phyloP scores from a whole-genome alignment of 2,113 vertebrate genomes.

The Rhinogobius similis region DNA sequence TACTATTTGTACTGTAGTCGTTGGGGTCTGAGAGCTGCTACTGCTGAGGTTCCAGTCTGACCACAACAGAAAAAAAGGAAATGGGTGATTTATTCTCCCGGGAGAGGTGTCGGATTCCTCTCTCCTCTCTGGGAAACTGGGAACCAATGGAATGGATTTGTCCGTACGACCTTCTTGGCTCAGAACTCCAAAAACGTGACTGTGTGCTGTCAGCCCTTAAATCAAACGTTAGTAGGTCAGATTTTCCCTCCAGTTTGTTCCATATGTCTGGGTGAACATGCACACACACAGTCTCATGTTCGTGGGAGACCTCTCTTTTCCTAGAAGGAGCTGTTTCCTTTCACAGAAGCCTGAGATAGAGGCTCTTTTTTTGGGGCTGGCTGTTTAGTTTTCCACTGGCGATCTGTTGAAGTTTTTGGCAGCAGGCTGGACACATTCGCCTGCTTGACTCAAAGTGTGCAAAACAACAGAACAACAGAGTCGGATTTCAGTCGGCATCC shows the following conservation, averaged over 20 bases:
- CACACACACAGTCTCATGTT: background rate
- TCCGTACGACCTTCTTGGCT: slow-evolving; percentile 31
- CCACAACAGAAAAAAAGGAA: slow-evolving; percentile 28
- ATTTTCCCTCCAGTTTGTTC: slow-evolving; percentile 10
- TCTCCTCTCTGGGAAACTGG: slow-evolving; percentile 6
- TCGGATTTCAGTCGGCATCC: background rate
- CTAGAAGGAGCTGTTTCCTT: slow-evolving; percentile 41
- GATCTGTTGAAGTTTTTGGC: slow-evolving; percentile 6
- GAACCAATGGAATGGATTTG: slow-evolving; percentile 4
- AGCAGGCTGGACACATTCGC: background rate
- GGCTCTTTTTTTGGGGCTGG: slow-evolving; percentile 23
- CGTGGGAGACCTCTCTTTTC: slow-evolving; percentile 36
- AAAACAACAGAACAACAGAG: slow-evolving; percentile 5
- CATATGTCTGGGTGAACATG: slow-evolving; percentile 4
- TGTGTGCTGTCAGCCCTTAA: slow-evolving; percentile 27
- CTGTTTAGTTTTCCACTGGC: slow-evolving; percentile 5
- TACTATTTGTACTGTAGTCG: background rate
- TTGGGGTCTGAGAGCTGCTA: slow-evolving; percentile 17
- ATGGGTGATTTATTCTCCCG: slow-evolving; percentile 47
- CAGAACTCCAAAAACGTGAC: slow-evolving; percentile 44
- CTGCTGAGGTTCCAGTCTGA: background rate
- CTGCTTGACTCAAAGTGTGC: slow-evolving; percentile 3
- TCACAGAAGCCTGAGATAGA: slow-evolving; percentile 28
- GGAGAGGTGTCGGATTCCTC: slow-evolving; percentile 60
- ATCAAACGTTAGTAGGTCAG: slow-evolving; percentile 9